phyloP scores from a whole-genome alignment of 1,140 invertebrate genomes.

The Temnothorax longispinosus region DNA sequence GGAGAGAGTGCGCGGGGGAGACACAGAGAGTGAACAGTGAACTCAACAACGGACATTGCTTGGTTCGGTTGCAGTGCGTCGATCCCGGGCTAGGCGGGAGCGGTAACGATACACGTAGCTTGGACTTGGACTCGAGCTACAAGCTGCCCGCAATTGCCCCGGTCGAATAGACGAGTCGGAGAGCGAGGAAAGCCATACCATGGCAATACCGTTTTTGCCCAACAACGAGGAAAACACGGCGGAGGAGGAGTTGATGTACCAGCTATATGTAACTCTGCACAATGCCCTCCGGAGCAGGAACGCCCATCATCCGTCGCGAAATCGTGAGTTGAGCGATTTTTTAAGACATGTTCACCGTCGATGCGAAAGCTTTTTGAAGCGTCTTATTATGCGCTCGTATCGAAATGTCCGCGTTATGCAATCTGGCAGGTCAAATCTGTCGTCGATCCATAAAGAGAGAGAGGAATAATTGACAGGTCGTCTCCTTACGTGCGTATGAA shows the following conservation, averaged over 20 bases:
- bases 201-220: constrained; percentile 76
- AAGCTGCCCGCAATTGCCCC: neutral
- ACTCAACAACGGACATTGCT: constrained; percentile 53
- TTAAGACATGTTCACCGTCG: neutral
- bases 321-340: constrained; percentile 81
- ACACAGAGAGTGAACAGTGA: constrained; percentile 50
- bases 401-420: neutral
- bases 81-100: neutral
- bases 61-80: constrained; percentile 67
- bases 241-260: constrained; percentile 82
- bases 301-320: constrained; percentile 82
- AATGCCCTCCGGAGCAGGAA: constrained; percentile 82
- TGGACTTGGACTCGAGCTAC: neutral
- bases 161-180: neutral
- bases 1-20: neutral
- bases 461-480: neutral
- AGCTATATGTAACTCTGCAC: constrained; percentile 82
- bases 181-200: constrained; percentile 1
- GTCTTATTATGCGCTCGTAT: neutral
- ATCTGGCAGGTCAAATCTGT: neutral
- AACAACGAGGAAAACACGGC: constrained; percentile 80
- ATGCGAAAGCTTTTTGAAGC: neutral
- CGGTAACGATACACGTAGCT: neutral
- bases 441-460: neutral
- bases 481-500: neutral